These are phyloP conservation scores for Aurelia sp. DNA, from an alignment of 30 jellyfish, hydroid and myxozoan species.

Conservation along the genomic window DNA sequence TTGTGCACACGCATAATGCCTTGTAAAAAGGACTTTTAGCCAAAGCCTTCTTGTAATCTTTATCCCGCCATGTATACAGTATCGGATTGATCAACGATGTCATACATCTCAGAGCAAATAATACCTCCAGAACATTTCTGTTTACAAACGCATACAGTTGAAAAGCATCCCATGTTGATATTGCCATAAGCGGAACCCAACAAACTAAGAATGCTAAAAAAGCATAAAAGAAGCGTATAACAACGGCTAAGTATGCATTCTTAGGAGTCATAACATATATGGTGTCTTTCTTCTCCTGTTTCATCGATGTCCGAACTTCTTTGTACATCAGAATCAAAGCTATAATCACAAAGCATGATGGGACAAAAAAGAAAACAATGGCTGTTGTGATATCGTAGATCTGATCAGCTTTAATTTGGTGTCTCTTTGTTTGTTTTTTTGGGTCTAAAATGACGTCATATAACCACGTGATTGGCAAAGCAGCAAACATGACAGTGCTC, in stretches of 20 bases:
- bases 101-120: conserved; percentile 44
- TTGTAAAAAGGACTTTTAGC: conserved; percentile 7
- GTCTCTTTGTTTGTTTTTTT: neutral
- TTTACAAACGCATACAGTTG: no score
- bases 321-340: conserved; percentile 22
- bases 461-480: conserved; percentile 53
- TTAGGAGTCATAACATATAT: neutral
- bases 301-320: neutral
- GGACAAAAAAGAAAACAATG: conserved; percentile 22
- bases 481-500: conserved; percentile 4
- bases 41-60: conserved; percentile 36
- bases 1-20: neutral
- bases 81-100: conserved; percentile 58
- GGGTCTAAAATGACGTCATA: conserved; percentile 26
- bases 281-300: neutral
- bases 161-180: conserved; percentile 33
- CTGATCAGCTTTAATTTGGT: conserved; percentile 18
- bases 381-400: conserved; percentile 15
- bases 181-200: conserved; percentile 62
- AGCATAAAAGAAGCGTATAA: conserved; percentile 13
- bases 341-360: conserved; percentile 33
- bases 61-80: conserved; percentile 47
- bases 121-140: conserved; percentile 21
- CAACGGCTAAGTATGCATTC: conserved; percentile 17
- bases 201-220: conserved; percentile 43